A percentile compares a stretch with the other conserved stretches of the same genome.
Conservation (phyloP, 2,888 invertebrate species). For the Tenthredo mesomela region DNA sequence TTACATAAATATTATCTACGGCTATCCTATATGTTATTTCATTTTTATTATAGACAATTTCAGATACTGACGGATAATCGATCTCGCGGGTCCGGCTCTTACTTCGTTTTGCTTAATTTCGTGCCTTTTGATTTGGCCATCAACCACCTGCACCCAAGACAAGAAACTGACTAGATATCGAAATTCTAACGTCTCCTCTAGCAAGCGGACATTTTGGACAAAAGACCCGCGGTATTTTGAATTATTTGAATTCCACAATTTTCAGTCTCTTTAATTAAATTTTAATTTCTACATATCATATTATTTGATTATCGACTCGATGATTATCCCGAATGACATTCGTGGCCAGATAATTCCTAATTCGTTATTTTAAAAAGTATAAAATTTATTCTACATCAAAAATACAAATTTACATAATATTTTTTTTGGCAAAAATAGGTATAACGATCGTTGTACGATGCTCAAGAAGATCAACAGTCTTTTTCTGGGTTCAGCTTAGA, state of each 20-base stretch:
- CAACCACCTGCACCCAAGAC: not conserved
- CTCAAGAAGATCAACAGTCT: conserved; percentile 24
- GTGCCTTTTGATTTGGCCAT: not conserved
- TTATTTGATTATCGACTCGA: not conserved
- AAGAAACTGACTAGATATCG: not conserved
- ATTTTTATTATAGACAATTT: conserved; percentile 26
- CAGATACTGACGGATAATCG: conserved; percentile 40
- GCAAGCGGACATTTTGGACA: not conserved
- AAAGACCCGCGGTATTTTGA: not conserved
- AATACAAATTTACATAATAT: conserved; percentile 5
- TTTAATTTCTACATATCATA: not conserved
- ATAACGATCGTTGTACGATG: no score
- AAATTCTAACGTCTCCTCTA: not conserved
- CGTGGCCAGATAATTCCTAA: not conserved
- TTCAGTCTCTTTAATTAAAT: not conserved
- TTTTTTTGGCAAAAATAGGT: not conserved
- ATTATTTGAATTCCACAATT: not conserved
- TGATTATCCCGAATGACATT: not conserved
- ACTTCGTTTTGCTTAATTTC: not conserved
- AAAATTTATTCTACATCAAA: not conserved
- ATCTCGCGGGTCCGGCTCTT: conserved; percentile 14
- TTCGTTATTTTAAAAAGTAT: not conserved
- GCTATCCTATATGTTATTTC: not conserved
- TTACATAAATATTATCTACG: conserved; percentile 43
- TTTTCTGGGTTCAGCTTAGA: not conserved